Percentiles rank a stretch among this genome's conserved stretches.
phyloP scores from a whole-genome alignment of 2,888 invertebrate genomes.

The Nephrotoma flavescens region DNA sequence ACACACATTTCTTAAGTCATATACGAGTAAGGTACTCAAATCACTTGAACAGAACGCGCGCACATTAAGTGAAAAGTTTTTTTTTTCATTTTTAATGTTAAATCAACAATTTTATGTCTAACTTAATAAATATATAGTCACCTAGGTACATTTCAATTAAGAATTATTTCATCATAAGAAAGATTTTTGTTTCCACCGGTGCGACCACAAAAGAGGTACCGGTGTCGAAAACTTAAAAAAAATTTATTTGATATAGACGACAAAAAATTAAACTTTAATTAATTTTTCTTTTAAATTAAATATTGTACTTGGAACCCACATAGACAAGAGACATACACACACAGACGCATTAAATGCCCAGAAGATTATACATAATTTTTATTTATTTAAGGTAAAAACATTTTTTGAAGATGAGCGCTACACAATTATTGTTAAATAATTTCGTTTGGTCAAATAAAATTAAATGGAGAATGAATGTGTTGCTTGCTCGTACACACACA shows the following conservation, averaged over 20 bases:
- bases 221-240: neutral
- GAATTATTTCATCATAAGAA: neutral
- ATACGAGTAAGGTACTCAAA: neutral
- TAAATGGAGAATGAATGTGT: neutral
- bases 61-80: neutral
- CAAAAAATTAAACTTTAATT: neutral
- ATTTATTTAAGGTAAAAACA: neutral
- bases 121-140: neutral
- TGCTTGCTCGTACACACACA: neutral
- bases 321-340: neutral
- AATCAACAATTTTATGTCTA: neutral
- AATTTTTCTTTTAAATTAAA: neutral
- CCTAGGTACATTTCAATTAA: neutral
- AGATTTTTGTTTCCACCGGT: neutral
- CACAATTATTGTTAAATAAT: neutral
- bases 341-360: neutral
- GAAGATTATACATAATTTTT: neutral
- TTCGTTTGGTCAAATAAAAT: neutral
- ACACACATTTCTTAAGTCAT: neutral
- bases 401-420: neutral
- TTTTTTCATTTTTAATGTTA: neutral
- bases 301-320: neutral
- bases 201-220: neutral
- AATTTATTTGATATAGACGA: neutral
- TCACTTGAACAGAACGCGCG: neutral